Evolutionary conservation across 2,797 vertebrate genomes (phyloP).

Genomic region (Pteronotus mesoamericanus): DNA sequence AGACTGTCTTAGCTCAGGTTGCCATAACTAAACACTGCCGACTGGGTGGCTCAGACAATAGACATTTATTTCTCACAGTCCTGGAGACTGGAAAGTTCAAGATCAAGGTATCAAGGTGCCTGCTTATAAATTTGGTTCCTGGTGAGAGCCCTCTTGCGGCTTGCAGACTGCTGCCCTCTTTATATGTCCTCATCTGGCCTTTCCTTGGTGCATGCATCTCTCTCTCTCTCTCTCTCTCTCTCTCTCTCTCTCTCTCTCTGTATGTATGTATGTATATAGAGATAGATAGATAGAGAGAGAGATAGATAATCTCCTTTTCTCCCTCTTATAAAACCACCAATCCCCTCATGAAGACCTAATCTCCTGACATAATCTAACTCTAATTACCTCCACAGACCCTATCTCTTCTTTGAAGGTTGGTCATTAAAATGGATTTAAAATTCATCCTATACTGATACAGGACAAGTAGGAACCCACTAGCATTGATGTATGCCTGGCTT

Average conservation of each 20-base stretch:
- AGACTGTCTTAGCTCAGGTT: background rate
- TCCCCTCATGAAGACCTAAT: background rate
- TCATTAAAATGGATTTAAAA: background rate
- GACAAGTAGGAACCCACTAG: background rate
- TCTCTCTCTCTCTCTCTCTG: rapidly evolving
- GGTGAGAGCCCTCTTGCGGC: background rate
- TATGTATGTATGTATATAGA: too few relatives aligned
- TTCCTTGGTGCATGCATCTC: background rate
- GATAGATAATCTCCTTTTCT: too few relatives aligned
- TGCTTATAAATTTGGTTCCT: background rate
- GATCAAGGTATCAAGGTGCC: background rate
- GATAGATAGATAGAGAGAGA: too few relatives aligned
- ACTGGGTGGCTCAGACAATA: background rate
- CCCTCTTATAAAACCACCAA: background rate
- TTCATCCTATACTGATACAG: background rate
- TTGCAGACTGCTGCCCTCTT: background rate
- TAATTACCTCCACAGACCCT: background rate
- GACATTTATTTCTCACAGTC: background rate
- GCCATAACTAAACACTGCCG: background rate
- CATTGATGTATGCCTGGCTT: background rate
- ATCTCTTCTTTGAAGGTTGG: background rate
- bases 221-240: background rate
- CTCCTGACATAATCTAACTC: background rate
- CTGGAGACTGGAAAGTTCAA: background rate
- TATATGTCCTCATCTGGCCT: background rate